Base-by-base conservation (phyloP, 2,888 invertebrate species). In the Eutolmus rufibarbis region DNA sequence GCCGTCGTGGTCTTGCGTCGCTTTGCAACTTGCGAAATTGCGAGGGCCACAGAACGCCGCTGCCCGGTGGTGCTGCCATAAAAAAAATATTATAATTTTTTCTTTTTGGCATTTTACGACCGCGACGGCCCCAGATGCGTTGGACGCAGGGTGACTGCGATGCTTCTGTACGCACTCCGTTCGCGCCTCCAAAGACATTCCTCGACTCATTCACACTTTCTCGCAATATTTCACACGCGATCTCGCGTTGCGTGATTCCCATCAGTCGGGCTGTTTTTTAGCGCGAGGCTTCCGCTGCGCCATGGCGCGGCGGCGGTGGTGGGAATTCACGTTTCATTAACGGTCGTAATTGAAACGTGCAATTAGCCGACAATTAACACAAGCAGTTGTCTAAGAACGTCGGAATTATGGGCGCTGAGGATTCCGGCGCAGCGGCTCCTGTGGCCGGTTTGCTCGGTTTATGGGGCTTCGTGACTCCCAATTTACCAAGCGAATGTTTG, bases 351-450 rank as follows among this genome's bases (percentile, higher is more conserved):
- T 74, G 74, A 85, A 85, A 85, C 85, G 76, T 76, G 76, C 86
- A 86, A 86, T 86, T 86, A 86, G 86, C 19, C 76, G n/a, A n/a
- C 76, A 76, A 86, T 86, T 86, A 86, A 86, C 85, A 74, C 57
- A 23, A 57, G 82, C 66, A 78, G 57, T 82, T 57, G 57, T 57
- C 82, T 82, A 37, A 66, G 57, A 82, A n/a, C 57, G 23, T 9
- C 19, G 82, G 51, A 31, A 23, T 66, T 37, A 57, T 82, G 82
- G n/a, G 23, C 57, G 4, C n/a, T 16, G n/a, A 57, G 37, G 34
- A 51, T 28, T 79, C 28, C 40, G 28, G 51, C n/a, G 23, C 23
- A 43, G 43, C 14, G 43, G 43, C 78, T 43, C 19, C 78, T 34
- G 19, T 14, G 40, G 43, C 5, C 23, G 19, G 23, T 78, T 40